Evolutionary conservation across 1,140 invertebrate species (phyloP).

Genomic region (Galendromus occidentalis): DNA sequence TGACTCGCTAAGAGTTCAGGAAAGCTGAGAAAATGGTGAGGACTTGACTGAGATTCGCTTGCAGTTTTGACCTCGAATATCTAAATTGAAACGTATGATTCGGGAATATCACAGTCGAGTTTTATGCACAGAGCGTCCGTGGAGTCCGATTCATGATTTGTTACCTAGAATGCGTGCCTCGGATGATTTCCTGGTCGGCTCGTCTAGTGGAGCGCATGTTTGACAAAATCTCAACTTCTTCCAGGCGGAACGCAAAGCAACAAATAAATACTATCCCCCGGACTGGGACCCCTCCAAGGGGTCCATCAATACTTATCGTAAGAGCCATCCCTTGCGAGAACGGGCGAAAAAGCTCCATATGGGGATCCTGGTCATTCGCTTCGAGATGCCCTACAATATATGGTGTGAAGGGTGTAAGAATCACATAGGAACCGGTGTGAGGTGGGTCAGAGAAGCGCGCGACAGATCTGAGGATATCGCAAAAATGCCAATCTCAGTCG

Average conservation of each 20-base stretch:
- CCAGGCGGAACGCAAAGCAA: conserved; percentile 81
- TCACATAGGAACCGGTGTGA: conserved; percentile 96
- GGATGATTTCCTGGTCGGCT: no score
- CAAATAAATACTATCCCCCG: conserved; percentile 94
- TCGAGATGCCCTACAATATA: conserved; percentile 99
- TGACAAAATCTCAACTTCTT: background rate
- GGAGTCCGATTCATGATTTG: no score
- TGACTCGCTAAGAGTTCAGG: no score
- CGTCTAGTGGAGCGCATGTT: no score
- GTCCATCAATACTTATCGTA: conserved; percentile 72
- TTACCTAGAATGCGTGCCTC: no score
- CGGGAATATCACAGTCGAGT: no score
- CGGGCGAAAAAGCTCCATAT: conserved; percentile 77
- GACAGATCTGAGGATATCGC: background rate
- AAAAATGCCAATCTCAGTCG: background rate
- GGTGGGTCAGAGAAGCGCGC: conserved; percentile 27
- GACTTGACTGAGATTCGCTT: no score
- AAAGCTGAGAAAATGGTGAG: no score
- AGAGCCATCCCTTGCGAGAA: conserved; percentile 86
- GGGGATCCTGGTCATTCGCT: conserved; percentile 89
- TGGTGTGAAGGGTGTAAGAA: conserved; percentile 96
- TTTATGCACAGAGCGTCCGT: no score
- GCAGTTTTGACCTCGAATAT: no score
- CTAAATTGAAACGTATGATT: no score
- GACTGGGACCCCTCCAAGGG: conserved; percentile 87